A percentile compares a stretch with the other conserved stretches of the same genome.
Evolutionary conservation across 2,113 vertebrate genomes (phyloP).

Genomic region (Aix galericulata): DNA sequence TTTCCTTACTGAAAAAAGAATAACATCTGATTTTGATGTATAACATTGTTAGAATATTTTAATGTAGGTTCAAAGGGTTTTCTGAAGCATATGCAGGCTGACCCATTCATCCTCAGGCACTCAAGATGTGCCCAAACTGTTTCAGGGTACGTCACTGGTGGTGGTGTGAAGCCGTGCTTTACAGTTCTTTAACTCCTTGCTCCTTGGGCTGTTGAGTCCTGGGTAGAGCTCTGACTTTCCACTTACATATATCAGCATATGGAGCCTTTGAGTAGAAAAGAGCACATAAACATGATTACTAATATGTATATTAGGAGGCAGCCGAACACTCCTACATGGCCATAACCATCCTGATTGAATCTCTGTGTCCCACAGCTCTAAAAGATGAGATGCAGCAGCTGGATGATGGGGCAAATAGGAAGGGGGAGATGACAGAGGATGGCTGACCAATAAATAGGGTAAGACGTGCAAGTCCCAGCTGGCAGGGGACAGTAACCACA

Average conservation of each 20-base stretch:
- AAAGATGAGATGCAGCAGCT: slow-evolving; percentile 6
- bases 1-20: slow-evolving; percentile 12
- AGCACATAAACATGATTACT: not conserved
- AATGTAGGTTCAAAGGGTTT: not conserved
- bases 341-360: slow-evolving; percentile 22
- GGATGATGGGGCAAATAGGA: not conserved
- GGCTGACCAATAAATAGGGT: not conserved
- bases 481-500: not conserved
- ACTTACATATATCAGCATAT: not conserved
- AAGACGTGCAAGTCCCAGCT: slow-evolving; percentile 18
- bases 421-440: not conserved
- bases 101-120: not conserved
- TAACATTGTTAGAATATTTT: not conserved
- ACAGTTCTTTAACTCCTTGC: not conserved
- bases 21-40: not conserved
- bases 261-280: not conserved
- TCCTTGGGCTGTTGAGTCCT: not conserved
- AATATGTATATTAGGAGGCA: not conserved
- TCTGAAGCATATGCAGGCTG: not conserved
- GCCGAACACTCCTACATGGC: not conserved
- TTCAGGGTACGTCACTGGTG: not conserved
- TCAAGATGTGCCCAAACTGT: not conserved
- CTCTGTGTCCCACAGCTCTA: not conserved
- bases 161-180: not conserved
- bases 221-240: not conserved